These are phyloP conservation scores for Drosophila lowei DNA, from an alignment of 1,140 invertebrate genomes.

Conservation along the genomic window DNA sequence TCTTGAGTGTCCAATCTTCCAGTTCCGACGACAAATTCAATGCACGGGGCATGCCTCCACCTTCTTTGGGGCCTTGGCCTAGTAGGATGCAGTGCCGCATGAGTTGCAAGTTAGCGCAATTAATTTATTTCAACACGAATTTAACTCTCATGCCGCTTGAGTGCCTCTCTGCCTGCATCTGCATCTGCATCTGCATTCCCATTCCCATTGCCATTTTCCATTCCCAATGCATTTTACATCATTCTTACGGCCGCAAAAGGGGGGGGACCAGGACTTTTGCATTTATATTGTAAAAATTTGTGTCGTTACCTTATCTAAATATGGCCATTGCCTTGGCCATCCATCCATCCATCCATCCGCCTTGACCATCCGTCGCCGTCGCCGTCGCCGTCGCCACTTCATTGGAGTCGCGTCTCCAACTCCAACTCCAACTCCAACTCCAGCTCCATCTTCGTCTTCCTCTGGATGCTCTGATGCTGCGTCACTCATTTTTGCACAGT, in stretches of 20 bases:
- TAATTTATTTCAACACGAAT: conserved; percentile 82
- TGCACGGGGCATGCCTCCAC: neutral
- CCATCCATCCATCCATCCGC: conserved; percentile 32
- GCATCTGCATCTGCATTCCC: conserved; percentile 17
- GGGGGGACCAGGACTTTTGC: conserved; percentile 25
- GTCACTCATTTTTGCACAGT: conserved; percentile 80
- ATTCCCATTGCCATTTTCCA: conserved; percentile 2
- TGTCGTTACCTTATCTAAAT: conserved; percentile 80
- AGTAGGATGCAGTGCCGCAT: conserved; percentile 66
- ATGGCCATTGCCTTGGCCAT: conserved; percentile 77
- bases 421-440: no score
- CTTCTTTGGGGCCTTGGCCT: conserved; percentile 52
- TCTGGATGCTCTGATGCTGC: conserved; percentile 60
- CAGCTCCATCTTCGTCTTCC: neutral
- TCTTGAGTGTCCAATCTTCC: conserved; percentile 30
- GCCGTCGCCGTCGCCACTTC: conserved; percentile 5
- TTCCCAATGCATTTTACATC: conserved; percentile 66
- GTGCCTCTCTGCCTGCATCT: conserved; percentile 44
- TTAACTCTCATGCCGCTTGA: conserved; percentile 76
- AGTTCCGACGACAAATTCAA: conserved; percentile 73
- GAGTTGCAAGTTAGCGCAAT: conserved; percentile 82
- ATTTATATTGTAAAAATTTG: conserved; percentile 76
- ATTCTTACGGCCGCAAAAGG: conserved; percentile 50
- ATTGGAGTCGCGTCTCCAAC: no score
- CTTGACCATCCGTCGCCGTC: conserved; percentile 47